These are phyloP conservation scores for Fulica atra DNA, from an alignment of 2,113 vertebrate genomes.

Conservation along the genomic window DNA sequence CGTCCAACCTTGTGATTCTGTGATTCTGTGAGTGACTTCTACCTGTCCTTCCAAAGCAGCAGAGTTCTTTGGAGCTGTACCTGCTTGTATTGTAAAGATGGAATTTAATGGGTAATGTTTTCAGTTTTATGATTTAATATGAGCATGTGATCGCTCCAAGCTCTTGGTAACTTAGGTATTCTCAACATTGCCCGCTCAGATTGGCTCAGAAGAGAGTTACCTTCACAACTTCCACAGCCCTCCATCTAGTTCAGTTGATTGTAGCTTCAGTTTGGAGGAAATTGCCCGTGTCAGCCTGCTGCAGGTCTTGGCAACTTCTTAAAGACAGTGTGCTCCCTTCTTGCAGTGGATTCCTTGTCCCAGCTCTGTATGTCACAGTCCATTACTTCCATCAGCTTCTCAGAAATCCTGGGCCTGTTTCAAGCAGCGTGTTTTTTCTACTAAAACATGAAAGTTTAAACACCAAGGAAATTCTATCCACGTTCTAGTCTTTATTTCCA, in stretches of 20 bases:
- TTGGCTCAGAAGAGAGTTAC: background rate
- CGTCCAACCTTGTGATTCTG: no score
- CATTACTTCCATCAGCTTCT: slow-evolving; percentile 30
- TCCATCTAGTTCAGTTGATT: background rate
- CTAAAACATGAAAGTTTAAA: slow-evolving; percentile 30
- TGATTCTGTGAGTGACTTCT: background rate
- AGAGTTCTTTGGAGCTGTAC: background rate
- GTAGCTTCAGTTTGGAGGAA: background rate
- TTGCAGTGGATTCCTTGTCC: slow-evolving; percentile 34
- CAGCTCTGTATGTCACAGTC: slow-evolving; percentile 1
- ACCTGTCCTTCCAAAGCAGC: background rate
- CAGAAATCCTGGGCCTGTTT: slow-evolving; percentile 3
- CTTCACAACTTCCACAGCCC: background rate
- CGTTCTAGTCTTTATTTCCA: background rate
- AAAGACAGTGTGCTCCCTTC: background rate
- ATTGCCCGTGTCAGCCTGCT: background rate
- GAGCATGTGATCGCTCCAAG: background rate
- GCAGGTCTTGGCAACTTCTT: slow-evolving; percentile 23
- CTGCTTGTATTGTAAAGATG: background rate
- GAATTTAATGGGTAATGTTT: background rate
- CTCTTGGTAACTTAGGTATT: background rate
- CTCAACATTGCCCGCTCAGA: background rate
- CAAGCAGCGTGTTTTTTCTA: slow-evolving; percentile 1
- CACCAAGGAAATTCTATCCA: background rate
- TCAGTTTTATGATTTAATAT: background rate